phyloP scores from a whole-genome alignment of 2,797 vertebrate species.

The Gadopsis bispinosus region DNA sequence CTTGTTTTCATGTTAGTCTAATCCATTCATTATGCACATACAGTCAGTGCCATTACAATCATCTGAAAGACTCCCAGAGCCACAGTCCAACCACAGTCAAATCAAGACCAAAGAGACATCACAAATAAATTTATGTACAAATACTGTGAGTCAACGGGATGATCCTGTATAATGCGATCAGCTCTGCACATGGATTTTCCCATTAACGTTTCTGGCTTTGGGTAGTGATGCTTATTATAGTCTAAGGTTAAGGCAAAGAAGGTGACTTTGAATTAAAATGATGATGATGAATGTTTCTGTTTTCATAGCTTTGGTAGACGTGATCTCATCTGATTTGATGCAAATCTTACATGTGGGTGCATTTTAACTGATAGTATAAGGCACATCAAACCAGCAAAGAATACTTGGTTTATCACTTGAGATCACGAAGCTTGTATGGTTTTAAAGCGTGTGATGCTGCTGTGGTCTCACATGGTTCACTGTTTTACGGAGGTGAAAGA shows the following conservation, averaged over 20 bases:
- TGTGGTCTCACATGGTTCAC: conserved; percentile 12
- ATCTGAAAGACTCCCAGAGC: conserved; percentile 1
- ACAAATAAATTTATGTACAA: conserved; percentile 17
- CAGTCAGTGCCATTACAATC: conserved; percentile 5
- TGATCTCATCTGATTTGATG: conserved; percentile 24
- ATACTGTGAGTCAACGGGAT: neutral
- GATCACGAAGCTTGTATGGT: conserved; percentile 15
- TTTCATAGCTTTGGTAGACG: conserved; percentile 16
- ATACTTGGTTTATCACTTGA: conserved; percentile 9
- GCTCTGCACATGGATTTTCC: conserved; percentile 20
- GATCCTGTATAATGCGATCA: neutral
- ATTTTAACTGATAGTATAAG: conserved; percentile 15
- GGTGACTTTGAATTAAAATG: conserved; percentile 9
- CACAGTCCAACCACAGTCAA: conserved; percentile 16
- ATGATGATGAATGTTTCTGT: neutral
- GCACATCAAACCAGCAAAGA: neutral
- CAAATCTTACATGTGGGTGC: conserved; percentile 1
- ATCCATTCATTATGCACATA: neutral
- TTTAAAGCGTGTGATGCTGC: conserved; percentile 9
- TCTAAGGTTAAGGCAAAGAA: conserved; percentile 8
- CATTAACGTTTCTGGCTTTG: neutral
- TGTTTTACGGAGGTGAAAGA: conserved; percentile 34
- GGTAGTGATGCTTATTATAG: neutral
- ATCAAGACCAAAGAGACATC: conserved; percentile 13
- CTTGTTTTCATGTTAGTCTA: neutral